phyloP scores from a whole-genome alignment of 2,797 vertebrate genomes.

The Argyrosomus regius region DNA sequence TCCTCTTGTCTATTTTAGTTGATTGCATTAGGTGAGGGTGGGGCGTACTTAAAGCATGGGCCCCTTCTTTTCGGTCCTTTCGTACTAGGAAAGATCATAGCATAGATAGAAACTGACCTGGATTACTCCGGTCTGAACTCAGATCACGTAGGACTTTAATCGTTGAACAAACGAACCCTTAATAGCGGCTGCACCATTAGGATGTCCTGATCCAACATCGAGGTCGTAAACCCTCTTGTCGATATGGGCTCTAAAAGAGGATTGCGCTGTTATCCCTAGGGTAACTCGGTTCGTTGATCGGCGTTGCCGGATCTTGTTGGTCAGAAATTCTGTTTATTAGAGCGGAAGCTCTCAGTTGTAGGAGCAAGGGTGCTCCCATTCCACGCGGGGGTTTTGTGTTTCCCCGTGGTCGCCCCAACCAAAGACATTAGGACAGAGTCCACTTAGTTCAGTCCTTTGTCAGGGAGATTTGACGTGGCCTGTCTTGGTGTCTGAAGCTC shows the following conservation, averaged over 20 bases:
- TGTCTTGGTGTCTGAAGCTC: slow-evolving; percentile 71
- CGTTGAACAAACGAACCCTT: slow-evolving; percentile 81
- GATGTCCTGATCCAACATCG: slow-evolving; percentile 85
- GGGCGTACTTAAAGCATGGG: slow-evolving; percentile 33
- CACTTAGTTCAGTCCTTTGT: background rate
- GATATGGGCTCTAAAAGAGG: slow-evolving; percentile 78
- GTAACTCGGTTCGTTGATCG: slow-evolving; percentile 81
- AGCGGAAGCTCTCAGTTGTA: slow-evolving; percentile 43
- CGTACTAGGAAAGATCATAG: slow-evolving; percentile 42
- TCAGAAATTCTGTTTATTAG: slow-evolving; percentile 66
- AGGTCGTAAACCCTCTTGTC: slow-evolving; percentile 82
- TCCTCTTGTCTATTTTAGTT: slow-evolving; percentile 60
- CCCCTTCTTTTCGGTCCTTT: slow-evolving; percentile 66
- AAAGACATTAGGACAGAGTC: slow-evolving; percentile 34
- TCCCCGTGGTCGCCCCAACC: slow-evolving; percentile 80
- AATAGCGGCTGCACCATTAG: slow-evolving; percentile 71
- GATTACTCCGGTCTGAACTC: slow-evolving; percentile 80
- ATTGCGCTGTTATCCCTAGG: slow-evolving; percentile 86
- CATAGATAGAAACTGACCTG: slow-evolving; percentile 83
- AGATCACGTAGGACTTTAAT: slow-evolving; percentile 83
- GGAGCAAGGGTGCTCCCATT: background rate
- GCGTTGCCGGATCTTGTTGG: slow-evolving; percentile 61
- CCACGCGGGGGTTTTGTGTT: slow-evolving; percentile 62
- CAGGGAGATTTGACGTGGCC: background rate
- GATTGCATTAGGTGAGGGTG: slow-evolving; percentile 37